These are phyloP conservation scores for Berghia stephanieae DNA, from an alignment of 1,140 invertebrate species.

Conservation along the genomic window DNA sequence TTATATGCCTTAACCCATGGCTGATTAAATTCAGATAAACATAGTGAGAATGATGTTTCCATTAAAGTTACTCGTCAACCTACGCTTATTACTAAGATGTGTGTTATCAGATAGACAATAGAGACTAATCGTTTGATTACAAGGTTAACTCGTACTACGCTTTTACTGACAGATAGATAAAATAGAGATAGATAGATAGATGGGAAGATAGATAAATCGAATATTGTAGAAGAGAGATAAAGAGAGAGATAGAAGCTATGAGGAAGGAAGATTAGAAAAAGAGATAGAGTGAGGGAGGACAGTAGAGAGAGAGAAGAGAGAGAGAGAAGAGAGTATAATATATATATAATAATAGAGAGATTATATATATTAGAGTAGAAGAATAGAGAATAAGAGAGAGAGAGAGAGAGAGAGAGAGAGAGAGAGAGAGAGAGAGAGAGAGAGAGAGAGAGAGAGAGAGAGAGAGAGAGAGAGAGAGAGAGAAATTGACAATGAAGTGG, in stretches of 20 bases:
- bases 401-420: neutral
- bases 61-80: too few species aligned
- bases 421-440: neutral
- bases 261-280: neutral
- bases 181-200: neutral
- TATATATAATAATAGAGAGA: neutral
- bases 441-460: slow-evolving; percentile 18
- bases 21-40: too few species aligned
- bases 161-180: too few species aligned
- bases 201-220: neutral
- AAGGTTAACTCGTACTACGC: too few species aligned
- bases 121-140: too few species aligned
- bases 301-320: neutral
- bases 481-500: too few species aligned
- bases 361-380: neutral
- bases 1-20: too few species aligned
- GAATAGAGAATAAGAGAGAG: neutral
- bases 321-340: neutral
- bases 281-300: neutral
- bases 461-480: neutral
- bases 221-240: neutral
- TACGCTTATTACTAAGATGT: too few species aligned
- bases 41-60: too few species aligned
- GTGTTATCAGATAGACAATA: too few species aligned
- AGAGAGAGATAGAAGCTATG: too few species aligned